Percentiles rank a stretch among this genome's conserved stretches.
Conservation (phyloP, 2,888 invertebrate genomes). For the Leptinotarsa juncta region DNA sequence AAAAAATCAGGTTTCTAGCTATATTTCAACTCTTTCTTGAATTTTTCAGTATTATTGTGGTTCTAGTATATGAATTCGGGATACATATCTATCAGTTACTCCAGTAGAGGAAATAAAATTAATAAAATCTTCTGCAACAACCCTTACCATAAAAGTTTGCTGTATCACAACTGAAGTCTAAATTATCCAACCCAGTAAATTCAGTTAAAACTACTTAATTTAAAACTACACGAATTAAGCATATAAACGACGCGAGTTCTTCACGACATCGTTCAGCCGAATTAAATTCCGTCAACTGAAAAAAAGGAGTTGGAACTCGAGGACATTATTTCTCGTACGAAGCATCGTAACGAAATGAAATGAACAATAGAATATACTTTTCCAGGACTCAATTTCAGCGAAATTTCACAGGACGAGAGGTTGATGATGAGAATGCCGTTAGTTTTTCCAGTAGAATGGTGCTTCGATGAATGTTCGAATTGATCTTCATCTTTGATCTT, state of each 20-base stretch:
- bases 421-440: no score
- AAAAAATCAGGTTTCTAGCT: no score
- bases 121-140: neutral
- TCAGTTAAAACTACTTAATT: constrained; percentile 19
- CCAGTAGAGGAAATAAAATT: no score
- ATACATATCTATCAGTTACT: no score
- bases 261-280: constrained; percentile 14
- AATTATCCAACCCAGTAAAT: constrained; percentile 23
- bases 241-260: constrained; percentile 20
- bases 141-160: neutral
- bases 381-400: constrained; percentile 22
- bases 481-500: no score
- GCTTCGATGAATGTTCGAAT: no score
- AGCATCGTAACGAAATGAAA: constrained; percentile 26
- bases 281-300: constrained; percentile 19
- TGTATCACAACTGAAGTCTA: constrained; percentile 1
- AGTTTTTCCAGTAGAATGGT: no score
- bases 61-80: no score
- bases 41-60: no score
- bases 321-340: constrained; percentile 30
- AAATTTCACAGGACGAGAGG: constrained; percentile 20
- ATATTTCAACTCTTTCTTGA: no score
- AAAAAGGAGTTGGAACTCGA: constrained; percentile 20
- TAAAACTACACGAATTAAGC: constrained; percentile 24
- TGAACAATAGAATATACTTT: constrained; percentile 31